Evolutionary conservation across 1,140 invertebrate genomes (phyloP), one percentile per base, ranked within the genome.

Genomic region (Diabrotica undecimpunctata): DNA sequence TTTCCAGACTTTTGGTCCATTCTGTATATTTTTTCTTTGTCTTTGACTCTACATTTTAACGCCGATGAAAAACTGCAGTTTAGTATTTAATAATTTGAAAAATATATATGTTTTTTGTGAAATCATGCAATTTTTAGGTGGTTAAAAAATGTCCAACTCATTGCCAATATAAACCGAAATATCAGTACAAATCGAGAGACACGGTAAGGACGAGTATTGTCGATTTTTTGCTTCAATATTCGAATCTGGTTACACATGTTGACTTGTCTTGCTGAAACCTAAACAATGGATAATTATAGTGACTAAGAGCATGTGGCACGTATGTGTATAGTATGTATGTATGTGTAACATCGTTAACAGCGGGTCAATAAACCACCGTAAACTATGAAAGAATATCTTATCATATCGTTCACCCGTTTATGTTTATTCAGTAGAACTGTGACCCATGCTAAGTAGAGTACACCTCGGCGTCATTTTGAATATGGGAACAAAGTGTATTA

Each of bases 221-320:
- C 4, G 25, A 25, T 25, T 25, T 25, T n/a, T 25, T 1, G 4
- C 25, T 25, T 25, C 25, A 25, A 4, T 25, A 25, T 25, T 25
- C 25, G 25, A 25, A 25, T 25, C 25, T 25, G 25, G 25, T 25
- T 25, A 25, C 25, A 25, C 25, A 25, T 25, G 25, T 46, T 46
- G 41, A 10, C 41, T 46, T n/a, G 8, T 46, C 41, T 46, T 46
- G 41, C n/a, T 46, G 41, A 46, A 46, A 46, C 41, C 41, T 46
- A n/a, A 46, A 46, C 41, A 46, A 46, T 46, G 41, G n/a, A 46
- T 46, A 46, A 46, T 46, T 46, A 46, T 46, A 10, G n/a, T 46
- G 8, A 46, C 41, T 46, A 46, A 46, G 41, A 46, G n/a, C 41
- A 46, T 46, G 41, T 46, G 41, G 8, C 2, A 10, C 8, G 41